phyloP scores from a whole-genome alignment of 2,888 invertebrate species.

The Cryptophagus acutangulus region DNA sequence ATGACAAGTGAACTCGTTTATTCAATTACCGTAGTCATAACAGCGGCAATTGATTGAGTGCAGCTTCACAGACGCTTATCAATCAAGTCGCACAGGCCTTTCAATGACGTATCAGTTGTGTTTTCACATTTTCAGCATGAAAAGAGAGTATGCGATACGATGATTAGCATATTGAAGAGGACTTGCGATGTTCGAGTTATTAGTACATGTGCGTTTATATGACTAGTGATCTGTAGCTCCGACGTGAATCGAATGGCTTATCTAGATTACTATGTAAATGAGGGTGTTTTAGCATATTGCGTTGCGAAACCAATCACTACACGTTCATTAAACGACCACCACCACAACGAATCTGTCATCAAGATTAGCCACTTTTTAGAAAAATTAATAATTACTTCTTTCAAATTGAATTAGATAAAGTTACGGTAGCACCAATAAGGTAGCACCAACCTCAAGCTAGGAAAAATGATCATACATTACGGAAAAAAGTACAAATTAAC shows the following conservation, averaged over 20 bases:
- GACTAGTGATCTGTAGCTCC: constrained; percentile 12
- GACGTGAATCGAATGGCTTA: constrained; percentile 19
- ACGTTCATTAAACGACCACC: constrained; percentile 22
- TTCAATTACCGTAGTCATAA: constrained; percentile 35
- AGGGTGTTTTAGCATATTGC: constrained; percentile 33
- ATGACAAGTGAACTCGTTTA: constrained; percentile 32
- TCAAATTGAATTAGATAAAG: no score
- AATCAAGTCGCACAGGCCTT: constrained; percentile 24
- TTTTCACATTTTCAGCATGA: constrained; percentile 12
- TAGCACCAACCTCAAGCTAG: no score
- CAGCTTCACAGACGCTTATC: constrained; percentile 23
- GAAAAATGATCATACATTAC: no score
- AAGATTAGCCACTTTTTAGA: no score
- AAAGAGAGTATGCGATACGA: constrained; percentile 7
- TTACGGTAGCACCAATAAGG: no score
- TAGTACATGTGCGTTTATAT: constrained; percentile 17
- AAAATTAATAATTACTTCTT: no score
- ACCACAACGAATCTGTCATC: not conserved
- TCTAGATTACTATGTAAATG: constrained; percentile 32
- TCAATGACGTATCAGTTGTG: constrained; percentile 15
- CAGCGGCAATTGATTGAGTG: constrained; percentile 30
- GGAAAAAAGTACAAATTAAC: no score
- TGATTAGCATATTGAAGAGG: constrained; percentile 5
- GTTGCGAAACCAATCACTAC: constrained; percentile 24
- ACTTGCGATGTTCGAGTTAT: constrained; percentile 9